Conservation (phyloP, 2,113 vertebrate genomes). For the Hymenochirus boettgeri region DNA sequence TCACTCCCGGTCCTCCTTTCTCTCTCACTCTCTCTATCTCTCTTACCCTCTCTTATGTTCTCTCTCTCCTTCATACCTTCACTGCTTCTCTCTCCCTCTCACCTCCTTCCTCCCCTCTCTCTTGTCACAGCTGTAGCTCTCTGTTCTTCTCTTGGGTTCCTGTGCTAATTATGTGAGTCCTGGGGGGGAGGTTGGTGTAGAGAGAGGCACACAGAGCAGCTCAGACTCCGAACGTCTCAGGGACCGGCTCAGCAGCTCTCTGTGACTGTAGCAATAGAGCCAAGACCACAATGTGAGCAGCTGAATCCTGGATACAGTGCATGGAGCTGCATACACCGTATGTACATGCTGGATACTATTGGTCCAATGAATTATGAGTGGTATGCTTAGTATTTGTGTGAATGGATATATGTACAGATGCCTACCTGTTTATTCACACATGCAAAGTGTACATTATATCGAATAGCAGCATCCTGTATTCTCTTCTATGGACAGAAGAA, state of each 20-base stretch:
- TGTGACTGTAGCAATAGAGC: constrained; percentile 15
- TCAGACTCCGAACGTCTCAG: constrained; percentile 32
- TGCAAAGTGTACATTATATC: background rate
- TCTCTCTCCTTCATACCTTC: background rate
- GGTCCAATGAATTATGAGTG: background rate
- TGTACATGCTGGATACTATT: constrained; percentile 7
- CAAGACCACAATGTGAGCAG: constrained; percentile 13
- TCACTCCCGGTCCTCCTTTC: background rate
- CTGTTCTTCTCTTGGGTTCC: constrained; percentile 36
- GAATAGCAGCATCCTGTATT: background rate
- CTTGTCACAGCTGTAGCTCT: constrained; percentile 34
- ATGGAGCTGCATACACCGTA: constrained; percentile 17
- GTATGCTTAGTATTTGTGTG: background rate
- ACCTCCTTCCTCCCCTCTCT: background rate
- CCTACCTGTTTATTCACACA: background rate
- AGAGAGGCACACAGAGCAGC: constrained; percentile 17
- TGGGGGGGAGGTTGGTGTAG: constrained; percentile 27
- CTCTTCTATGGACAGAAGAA: background rate
- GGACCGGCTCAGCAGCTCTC: constrained; percentile 24
- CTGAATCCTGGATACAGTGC: constrained; percentile 16
- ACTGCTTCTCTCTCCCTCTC: background rate
- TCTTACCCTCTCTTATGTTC: background rate
- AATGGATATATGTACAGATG: background rate
- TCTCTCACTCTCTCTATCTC: constrained; percentile 1
- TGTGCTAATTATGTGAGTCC: constrained; percentile 40